Percentiles rank a stretch among this genome's conserved stretches.
Conservation (phyloP, 2,888 invertebrate species). For the Pomacea canaliculata region DNA sequence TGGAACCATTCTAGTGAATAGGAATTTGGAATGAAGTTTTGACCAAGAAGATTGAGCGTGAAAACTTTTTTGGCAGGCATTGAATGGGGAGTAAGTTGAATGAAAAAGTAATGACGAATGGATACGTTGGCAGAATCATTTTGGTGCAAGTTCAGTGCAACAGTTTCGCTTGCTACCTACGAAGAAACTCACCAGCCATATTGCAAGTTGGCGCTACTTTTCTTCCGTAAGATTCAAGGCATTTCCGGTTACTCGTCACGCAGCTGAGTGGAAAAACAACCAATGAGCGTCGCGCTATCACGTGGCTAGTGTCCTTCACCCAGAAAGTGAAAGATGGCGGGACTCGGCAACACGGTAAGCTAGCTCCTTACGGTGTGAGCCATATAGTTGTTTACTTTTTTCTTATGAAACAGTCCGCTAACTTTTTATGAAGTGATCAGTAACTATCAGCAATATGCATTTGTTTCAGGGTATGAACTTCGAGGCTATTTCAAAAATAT, state of each 20-base stretch:
- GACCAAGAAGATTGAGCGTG: too few species aligned
- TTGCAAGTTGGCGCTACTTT: slow-evolving; percentile 23
- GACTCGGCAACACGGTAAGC: slow-evolving; percentile 34
- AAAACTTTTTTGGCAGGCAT: too few species aligned
- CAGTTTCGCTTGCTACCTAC: too few species aligned
- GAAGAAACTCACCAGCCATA: slow-evolving; percentile 31
- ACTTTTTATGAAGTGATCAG: background rate
- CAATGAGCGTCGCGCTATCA: slow-evolving; percentile 27
- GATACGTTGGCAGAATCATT: background rate
- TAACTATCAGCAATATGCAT: background rate
- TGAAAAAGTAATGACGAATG: background rate
- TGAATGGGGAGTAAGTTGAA: background rate
- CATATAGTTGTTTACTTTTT: background rate
- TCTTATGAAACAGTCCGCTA: background rate
- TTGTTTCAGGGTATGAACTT: slow-evolving; percentile 47
- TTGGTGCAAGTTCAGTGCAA: too few species aligned
- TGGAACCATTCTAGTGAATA: too few species aligned
- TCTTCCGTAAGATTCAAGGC: background rate
- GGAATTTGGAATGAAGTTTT: too few species aligned
- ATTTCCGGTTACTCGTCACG: slow-evolving; percentile 33
- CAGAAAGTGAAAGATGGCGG: slow-evolving; percentile 43
- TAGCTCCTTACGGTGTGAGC: background rate
- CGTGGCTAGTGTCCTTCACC: slow-evolving; percentile 39
- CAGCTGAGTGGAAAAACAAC: slow-evolving; percentile 4
- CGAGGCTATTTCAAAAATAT: slow-evolving; percentile 48